Conservation (phyloP, 1,140 invertebrate species). For the silkworm (Bombyx mori) region DNA sequence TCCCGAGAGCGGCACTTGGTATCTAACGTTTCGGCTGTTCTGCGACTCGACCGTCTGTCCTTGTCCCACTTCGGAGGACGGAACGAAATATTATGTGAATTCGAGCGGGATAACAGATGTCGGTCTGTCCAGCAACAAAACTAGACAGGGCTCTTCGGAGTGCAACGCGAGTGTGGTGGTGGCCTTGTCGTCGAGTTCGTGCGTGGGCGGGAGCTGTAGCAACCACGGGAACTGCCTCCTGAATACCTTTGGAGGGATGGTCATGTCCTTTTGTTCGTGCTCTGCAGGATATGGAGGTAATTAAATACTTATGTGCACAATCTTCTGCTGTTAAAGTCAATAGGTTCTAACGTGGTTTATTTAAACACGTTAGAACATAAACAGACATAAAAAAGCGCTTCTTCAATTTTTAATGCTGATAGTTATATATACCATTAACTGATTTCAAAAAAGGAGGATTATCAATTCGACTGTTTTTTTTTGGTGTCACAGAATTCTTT, state of each 20-base stretch:
- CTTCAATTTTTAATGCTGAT: too few species aligned
- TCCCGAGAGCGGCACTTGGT: slow-evolving; percentile 85
- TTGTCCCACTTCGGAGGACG: slow-evolving; percentile 51
- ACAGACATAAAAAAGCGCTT: too few species aligned
- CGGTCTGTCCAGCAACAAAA: slow-evolving; percentile 14
- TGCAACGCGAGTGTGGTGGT: slow-evolving; percentile 67
- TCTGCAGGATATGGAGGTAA: slow-evolving; percentile 77
- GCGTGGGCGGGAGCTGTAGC: slow-evolving; percentile 77
- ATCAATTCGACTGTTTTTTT: too few species aligned
- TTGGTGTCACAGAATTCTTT: too few species aligned
- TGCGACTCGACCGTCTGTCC: slow-evolving; percentile 68
- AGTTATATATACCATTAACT: too few species aligned
- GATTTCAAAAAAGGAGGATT: too few species aligned
- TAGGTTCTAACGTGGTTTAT: not conserved
- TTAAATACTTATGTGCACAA: slow-evolving; percentile 15
- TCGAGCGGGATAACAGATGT: slow-evolving; percentile 18
- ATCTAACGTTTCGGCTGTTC: slow-evolving; percentile 77
- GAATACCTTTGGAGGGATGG: slow-evolving; percentile 82
- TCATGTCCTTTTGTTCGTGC: slow-evolving; percentile 83
- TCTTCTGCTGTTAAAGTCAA: not conserved
- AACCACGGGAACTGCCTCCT: slow-evolving; percentile 78
- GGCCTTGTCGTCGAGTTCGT: slow-evolving; percentile 77
- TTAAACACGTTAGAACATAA: not conserved
- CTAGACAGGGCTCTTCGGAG: slow-evolving; percentile 36
- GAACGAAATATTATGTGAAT: slow-evolving; percentile 55